Conservation (phyloP, 1,140 invertebrate genomes). For the Zaprionus gabonicus region DNA sequence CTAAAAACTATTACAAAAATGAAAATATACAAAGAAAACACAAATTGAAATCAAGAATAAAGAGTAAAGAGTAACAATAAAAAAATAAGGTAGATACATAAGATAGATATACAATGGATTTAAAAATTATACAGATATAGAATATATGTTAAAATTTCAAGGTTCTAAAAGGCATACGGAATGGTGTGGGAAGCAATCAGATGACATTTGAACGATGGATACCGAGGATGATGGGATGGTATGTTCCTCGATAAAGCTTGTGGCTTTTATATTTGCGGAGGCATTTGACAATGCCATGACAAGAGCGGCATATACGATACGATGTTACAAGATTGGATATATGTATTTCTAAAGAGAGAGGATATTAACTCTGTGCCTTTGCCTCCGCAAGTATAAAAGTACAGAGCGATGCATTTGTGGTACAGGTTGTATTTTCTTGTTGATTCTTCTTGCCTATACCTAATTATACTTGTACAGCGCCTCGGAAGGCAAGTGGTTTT, state of each 20-base stretch:
- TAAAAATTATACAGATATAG: slow-evolving; percentile 38
- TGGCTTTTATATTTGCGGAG: slow-evolving; percentile 72
- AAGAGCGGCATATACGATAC: slow-evolving; percentile 34
- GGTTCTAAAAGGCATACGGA: slow-evolving; percentile 84
- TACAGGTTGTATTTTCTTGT: neutral
- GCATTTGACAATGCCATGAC: slow-evolving; percentile 36
- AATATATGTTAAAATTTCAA: slow-evolving; percentile 72
- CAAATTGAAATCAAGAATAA: slow-evolving; percentile 33
- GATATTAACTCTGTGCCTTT: slow-evolving; percentile 31
- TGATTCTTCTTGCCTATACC: slow-evolving; percentile 10
- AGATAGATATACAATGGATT: slow-evolving; percentile 23
- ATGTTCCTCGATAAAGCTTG: slow-evolving; percentile 42
- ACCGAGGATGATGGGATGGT: slow-evolving; percentile 44
- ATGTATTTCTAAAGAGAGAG: neutral
- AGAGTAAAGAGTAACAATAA: slow-evolving; percentile 5
- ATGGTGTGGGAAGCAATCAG: slow-evolving; percentile 85
- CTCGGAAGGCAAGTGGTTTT: neutral
- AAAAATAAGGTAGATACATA: slow-evolving; percentile 38
- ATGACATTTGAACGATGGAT: slow-evolving; percentile 84
- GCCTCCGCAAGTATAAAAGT: slow-evolving; percentile 76
- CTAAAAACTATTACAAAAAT: slow-evolving; percentile 22
- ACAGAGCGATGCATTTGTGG: slow-evolving; percentile 73
- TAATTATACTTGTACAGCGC: slow-evolving; percentile 21
- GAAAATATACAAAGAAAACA: slow-evolving; percentile 28
- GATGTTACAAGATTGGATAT: slow-evolving; percentile 58